phyloP scores from a whole-genome alignment of 2,113 vertebrate genomes.

The Thinocorus orbignyianus region DNA sequence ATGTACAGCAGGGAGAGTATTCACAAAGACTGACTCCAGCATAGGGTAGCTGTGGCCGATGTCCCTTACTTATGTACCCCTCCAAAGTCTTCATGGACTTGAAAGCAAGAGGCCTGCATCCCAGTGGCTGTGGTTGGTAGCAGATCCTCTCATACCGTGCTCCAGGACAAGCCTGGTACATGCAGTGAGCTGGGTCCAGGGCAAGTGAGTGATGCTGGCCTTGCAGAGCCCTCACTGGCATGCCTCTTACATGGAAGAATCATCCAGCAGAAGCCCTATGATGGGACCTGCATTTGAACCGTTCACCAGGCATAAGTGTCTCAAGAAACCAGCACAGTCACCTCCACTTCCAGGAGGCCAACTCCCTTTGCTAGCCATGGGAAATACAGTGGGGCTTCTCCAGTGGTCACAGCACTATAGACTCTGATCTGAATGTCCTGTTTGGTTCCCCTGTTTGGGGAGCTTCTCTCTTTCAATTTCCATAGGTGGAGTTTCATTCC shows the following conservation, averaged over 20 bases:
- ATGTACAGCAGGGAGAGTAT: neutral
- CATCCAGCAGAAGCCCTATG: neutral
- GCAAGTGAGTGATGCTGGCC: neutral
- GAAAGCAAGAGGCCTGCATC: neutral
- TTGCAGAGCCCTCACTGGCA: neutral
- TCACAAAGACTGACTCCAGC: neutral
- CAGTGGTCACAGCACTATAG: neutral
- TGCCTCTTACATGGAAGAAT: neutral
- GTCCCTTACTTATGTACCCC: neutral
- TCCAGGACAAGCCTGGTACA: neutral
- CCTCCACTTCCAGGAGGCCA: neutral
- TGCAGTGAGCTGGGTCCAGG: neutral
- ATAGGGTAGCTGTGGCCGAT: neutral
- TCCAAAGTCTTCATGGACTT: neutral
- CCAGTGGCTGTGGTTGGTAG: accelerated
- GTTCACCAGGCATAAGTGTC: neutral
- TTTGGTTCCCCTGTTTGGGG: accelerated
- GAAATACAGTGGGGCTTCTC: neutral
- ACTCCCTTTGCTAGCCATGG: neutral
- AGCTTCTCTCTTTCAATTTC: neutral
- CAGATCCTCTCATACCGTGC: neutral
- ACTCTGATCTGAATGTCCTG: accelerated
- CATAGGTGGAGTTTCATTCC: neutral
- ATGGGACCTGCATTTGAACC: neutral
- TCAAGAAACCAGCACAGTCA: neutral